phyloP scores from a whole-genome alignment of 2,888 invertebrate species.

The Drosophila setosimentum region DNA sequence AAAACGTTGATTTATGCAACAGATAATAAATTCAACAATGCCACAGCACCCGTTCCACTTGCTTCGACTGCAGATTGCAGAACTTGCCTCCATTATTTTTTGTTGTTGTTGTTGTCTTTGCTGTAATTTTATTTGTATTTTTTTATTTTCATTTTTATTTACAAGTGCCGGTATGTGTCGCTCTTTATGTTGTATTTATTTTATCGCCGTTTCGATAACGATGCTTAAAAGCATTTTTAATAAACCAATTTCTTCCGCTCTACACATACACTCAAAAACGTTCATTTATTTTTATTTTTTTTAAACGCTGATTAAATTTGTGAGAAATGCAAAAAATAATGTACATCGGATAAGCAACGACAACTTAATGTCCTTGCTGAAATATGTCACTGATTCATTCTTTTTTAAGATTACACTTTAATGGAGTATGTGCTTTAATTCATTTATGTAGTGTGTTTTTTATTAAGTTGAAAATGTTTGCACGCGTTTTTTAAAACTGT shows the following conservation, averaged over 20 bases:
- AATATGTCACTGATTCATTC: conserved; percentile 6
- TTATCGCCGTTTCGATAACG: conserved; percentile 51
- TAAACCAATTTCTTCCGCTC: conserved; percentile 51
- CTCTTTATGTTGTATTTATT: conserved; percentile 49
- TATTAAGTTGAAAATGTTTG: background rate
- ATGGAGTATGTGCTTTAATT: conserved; percentile 8
- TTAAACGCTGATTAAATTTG: conserved; percentile 25
- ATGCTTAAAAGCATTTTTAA: conserved; percentile 56
- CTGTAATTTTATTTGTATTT: conserved; percentile 19
- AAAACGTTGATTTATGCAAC: conserved; percentile 71
- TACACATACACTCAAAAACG: background rate
- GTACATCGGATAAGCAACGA: conserved; percentile 27
- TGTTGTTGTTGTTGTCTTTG: conserved; percentile 1
- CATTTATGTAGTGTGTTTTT: background rate
- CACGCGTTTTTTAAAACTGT: background rate
- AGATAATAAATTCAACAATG: conserved; percentile 68
- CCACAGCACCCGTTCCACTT: conserved; percentile 6
- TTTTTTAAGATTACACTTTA: conserved; percentile 9
- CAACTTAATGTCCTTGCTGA: conserved; percentile 26
- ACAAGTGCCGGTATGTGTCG: conserved; percentile 19
- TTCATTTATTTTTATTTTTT: conserved; percentile 9
- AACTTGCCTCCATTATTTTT: conserved; percentile 11
- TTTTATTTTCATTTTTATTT: conserved; percentile 38
- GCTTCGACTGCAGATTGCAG: conserved; percentile 15
- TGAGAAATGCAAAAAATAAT: conserved; percentile 17